Base-by-base conservation (phyloP, 2,888 invertebrate species). In the Labia minor region DNA sequence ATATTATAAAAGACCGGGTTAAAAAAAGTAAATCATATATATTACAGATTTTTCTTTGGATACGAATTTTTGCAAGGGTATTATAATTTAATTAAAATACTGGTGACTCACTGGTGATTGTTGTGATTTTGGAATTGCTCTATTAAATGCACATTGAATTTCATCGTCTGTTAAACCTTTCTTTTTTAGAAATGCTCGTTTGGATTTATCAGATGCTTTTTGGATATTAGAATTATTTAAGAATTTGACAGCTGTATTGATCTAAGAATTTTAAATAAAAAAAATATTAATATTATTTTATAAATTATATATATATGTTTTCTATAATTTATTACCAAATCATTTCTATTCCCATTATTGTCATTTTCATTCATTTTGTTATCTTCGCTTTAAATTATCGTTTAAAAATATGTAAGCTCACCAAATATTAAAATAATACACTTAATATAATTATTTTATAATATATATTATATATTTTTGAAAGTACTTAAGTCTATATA, bases 221-320 rank as follows among this genome's bases (percentile, higher is more conserved):
- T 85, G 83, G 1, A 94, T 91, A 76, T 88, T 90, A n/a, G 89
- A 88, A 79, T 93, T 93, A 76, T 87, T 85, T 65, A 94, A 79
- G 80, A 94, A 94, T 74, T 89, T 90, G 1, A 92, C 85, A 3
- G 93, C 93, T 14, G 92, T 92, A 72, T 85, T 83, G 69, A 93
- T 86, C 93, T 93, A 76, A 20, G 81, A 77, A 68, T 10, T n/a
- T 8, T 2, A 49, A 49, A 3, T 49, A 11, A 14, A 49, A n/a
- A 49, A 49, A 14, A 3, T 8, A 49, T 10, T 49, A n/a, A 49
- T 49, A 16, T 8, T 10, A 49, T 49, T 49, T 49, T n/a, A 49
- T n/a, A 49, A 49, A 49, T 4, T 49, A 49, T 26, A 26, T 26
- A 26, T 26, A 6, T 26, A 26, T 26, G 26, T 8, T 6, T 26